A percentile compares a stretch with the other conserved stretches of the same genome.
These are phyloP conservation scores for Aphis gossypii DNA, from an alignment of 1,140 invertebrate species.

Conservation along the genomic window DNA sequence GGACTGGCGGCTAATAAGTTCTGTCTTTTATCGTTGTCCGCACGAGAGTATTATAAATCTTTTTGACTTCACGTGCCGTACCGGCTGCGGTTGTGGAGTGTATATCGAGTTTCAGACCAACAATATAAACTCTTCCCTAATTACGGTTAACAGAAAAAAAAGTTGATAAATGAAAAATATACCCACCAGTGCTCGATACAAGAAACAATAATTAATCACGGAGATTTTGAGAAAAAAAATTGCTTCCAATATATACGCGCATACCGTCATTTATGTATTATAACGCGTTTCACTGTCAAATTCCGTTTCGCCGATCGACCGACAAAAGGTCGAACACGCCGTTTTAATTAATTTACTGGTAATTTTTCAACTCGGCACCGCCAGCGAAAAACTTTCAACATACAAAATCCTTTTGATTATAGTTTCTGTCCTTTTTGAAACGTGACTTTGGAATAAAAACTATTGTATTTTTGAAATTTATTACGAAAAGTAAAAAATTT, in stretches of 20 bases:
- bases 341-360: slow-evolving; percentile 54
- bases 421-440: not conserved
- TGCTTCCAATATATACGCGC: not conserved
- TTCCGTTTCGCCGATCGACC: slow-evolving; percentile 24
- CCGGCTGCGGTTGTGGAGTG: not conserved
- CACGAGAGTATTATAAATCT: slow-evolving; percentile 24
- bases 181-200: not conserved
- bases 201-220: slow-evolving; percentile 46
- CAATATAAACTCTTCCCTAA: slow-evolving; percentile 41
- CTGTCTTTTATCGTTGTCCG: slow-evolving; percentile 24
- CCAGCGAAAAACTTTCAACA: not conserved
- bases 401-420: slow-evolving; percentile 10
- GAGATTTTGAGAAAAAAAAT: slow-evolving; percentile 28
- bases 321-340: slow-evolving; percentile 40
- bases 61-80: slow-evolving; percentile 9
- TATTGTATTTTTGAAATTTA: slow-evolving; percentile 31
- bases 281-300: slow-evolving; percentile 9
- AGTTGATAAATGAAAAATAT: slow-evolving; percentile 50
- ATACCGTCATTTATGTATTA: slow-evolving; percentile 13
- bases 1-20: not conserved
- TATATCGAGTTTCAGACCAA: slow-evolving; percentile 8
- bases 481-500: not conserved
- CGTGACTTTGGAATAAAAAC: not conserved
- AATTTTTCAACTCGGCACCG: slow-evolving; percentile 26
- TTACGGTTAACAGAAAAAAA: slow-evolving; percentile 31